Conservation (phyloP, 1,140 invertebrate genomes). For the Drosophila sproati region DNA sequence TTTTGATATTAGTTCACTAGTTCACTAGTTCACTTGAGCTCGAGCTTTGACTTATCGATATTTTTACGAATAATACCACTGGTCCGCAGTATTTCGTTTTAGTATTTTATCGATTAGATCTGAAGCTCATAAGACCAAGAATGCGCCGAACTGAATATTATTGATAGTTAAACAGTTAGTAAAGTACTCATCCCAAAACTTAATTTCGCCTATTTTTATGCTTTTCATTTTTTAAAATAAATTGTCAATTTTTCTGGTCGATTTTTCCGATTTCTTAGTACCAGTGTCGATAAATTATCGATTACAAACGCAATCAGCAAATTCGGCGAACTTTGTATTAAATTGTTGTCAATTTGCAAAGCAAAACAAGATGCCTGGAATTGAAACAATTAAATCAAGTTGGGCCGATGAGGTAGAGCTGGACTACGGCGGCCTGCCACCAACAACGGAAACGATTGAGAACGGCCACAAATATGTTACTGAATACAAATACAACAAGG, state of each 20-base stretch:
- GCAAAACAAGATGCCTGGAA: slow-evolving; percentile 64
- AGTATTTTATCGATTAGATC: no score
- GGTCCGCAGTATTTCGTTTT: not conserved
- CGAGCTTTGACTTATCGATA: not conserved
- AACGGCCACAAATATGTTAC: slow-evolving; percentile 96
- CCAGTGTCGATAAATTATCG: no score
- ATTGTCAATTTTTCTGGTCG: no score
- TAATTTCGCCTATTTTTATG: no score
- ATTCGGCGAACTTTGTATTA: slow-evolving; percentile 54
- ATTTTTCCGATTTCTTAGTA: no score
- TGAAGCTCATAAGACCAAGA: no score
- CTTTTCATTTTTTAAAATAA: no score
- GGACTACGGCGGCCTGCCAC: slow-evolving; percentile 91
- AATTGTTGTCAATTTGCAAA: slow-evolving; percentile 34
- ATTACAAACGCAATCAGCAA: slow-evolving; percentile 37
- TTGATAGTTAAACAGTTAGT: no score
- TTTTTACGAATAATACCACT: not conserved
- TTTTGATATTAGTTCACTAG: no score
- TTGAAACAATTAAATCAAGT: slow-evolving; percentile 92
- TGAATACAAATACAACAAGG: slow-evolving; percentile 96
- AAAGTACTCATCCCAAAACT: no score
- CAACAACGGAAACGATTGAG: slow-evolving; percentile 92
- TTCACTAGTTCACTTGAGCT: not conserved
- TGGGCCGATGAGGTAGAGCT: slow-evolving; percentile 97
- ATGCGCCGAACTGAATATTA: no score